phyloP scores from a whole-genome alignment of 1,140 invertebrate species.

The Philotrypesis tridentata region DNA sequence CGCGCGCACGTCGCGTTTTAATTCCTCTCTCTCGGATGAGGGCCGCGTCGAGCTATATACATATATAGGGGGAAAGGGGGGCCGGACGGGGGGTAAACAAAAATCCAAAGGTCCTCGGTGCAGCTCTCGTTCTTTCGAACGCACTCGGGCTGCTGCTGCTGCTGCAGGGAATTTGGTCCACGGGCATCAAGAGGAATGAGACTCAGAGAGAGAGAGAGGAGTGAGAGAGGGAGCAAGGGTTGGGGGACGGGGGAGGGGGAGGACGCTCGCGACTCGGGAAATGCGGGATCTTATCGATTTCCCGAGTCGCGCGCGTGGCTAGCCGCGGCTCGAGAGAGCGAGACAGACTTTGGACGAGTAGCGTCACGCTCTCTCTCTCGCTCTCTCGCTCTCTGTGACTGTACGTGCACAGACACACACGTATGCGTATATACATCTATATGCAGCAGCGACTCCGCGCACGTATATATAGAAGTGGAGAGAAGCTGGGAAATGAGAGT shows the following conservation, averaged over 20 bases:
- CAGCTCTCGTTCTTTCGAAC: not conserved
- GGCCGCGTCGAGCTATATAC: too few species aligned
- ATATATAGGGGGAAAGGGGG: too few species aligned
- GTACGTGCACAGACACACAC: not conserved
- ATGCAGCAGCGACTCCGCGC: too few species aligned
- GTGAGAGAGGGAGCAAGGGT: not conserved
- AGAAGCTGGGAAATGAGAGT: slow-evolving; percentile 27
- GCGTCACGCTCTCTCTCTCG: not conserved
- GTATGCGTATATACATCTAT: not conserved
- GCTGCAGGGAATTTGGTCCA: not conserved
- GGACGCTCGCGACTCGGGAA: slow-evolving; percentile 41
- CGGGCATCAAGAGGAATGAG: not conserved
- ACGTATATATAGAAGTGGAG: too few species aligned
- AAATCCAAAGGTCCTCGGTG: too few species aligned
- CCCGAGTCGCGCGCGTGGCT: slow-evolving; percentile 42
- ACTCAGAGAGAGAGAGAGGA: not conserved
- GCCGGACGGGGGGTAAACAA: too few species aligned
- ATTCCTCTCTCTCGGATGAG: too few species aligned
- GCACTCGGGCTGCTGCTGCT: too few species aligned
- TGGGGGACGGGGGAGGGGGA: not conserved
- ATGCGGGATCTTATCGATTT: slow-evolving; percentile 50
- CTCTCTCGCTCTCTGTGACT: too few species aligned
- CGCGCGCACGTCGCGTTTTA: not conserved
- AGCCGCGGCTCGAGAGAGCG: slow-evolving; percentile 25
- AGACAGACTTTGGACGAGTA: not conserved